These are phyloP conservation scores for Creontiades dilutus DNA, from an alignment of 2,888 invertebrate genomes.

Conservation along the genomic window DNA sequence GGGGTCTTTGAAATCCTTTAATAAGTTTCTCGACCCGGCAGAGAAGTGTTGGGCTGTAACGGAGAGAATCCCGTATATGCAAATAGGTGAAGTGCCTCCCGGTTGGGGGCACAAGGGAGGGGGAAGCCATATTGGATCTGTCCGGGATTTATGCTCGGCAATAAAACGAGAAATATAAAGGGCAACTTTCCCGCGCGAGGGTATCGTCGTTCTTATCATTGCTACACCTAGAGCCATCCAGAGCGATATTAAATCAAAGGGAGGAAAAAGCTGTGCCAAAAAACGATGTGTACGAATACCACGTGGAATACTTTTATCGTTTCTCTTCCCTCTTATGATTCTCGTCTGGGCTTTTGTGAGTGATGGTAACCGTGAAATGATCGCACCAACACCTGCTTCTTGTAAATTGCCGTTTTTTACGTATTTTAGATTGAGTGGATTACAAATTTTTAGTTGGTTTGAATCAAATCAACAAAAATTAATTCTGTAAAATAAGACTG, in stretches of 20 bases:
- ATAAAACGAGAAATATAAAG: slow-evolving; percentile 67
- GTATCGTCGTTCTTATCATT: slow-evolving; percentile 56
- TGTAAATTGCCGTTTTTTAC: background rate
- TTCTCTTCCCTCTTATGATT: background rate
- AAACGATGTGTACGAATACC: slow-evolving; percentile 33
- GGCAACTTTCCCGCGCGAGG: slow-evolving; percentile 51
- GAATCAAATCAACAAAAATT: too few relatives aligned
- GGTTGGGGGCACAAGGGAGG: background rate
- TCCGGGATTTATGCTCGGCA: slow-evolving; percentile 67
- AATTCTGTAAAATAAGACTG: too few relatives aligned
- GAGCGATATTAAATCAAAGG: slow-evolving; percentile 55
- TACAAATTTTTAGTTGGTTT: too few relatives aligned
- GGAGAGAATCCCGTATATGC: slow-evolving; percentile 34
- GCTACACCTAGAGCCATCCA: slow-evolving; percentile 38
- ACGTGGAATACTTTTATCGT: slow-evolving; percentile 52
- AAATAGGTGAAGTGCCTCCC: background rate
- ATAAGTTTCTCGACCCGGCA: background rate
- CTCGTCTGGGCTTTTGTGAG: slow-evolving; percentile 17
- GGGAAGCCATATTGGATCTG: slow-evolving; percentile 68
- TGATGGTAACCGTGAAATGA: background rate
- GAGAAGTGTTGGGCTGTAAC: background rate
- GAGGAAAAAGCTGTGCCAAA: slow-evolving; percentile 38
- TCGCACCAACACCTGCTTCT: background rate
- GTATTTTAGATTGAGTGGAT: too few relatives aligned
- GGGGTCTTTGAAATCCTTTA: slow-evolving; percentile 48